Conservation (phyloP, 2,113 vertebrate species). For the Platysteira castanea region DNA sequence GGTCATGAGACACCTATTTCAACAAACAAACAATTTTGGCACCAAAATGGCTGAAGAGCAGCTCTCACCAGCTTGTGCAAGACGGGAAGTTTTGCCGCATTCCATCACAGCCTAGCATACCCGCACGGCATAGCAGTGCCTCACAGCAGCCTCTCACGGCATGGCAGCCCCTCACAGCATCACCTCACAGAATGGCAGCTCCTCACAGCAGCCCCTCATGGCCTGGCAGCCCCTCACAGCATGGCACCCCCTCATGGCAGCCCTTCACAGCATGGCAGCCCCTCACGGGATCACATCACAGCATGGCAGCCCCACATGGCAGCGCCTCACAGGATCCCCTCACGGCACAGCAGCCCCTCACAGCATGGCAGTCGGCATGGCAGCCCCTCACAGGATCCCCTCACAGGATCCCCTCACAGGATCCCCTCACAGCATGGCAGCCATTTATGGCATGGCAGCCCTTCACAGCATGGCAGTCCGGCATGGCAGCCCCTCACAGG, state of each 20-base stretch:
- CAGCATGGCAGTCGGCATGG: too few relatives aligned
- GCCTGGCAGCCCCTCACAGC: neutral
- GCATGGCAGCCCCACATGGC: neutral
- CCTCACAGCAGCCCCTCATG: too few relatives aligned
- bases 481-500: neutral
- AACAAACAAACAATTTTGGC: neutral
- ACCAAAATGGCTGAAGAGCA: neutral
- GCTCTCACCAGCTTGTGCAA: neutral
- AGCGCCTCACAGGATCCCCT: too few relatives aligned
- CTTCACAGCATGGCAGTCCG: neutral
- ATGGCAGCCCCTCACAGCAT: neutral
- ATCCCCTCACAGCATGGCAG: neutral
- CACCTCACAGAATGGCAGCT: accelerated
- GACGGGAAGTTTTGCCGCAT: neutral
- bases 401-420: accelerated
- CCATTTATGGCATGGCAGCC: too few relatives aligned
- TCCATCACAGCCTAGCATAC: neutral
- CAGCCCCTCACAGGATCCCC: neutral
- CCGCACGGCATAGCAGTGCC: too few relatives aligned
- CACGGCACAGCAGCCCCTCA: neutral
- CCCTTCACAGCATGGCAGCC: too few relatives aligned
- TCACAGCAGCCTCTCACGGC: neutral
- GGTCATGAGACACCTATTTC: neutral
- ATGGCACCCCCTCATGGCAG: neutral
- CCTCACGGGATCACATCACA: neutral